A percentile compares a stretch with the other conserved stretches of the same genome.
Evolutionary conservation across 2,113 vertebrate species (phyloP).

Genomic region (Opisthocomus hoazin): DNA sequence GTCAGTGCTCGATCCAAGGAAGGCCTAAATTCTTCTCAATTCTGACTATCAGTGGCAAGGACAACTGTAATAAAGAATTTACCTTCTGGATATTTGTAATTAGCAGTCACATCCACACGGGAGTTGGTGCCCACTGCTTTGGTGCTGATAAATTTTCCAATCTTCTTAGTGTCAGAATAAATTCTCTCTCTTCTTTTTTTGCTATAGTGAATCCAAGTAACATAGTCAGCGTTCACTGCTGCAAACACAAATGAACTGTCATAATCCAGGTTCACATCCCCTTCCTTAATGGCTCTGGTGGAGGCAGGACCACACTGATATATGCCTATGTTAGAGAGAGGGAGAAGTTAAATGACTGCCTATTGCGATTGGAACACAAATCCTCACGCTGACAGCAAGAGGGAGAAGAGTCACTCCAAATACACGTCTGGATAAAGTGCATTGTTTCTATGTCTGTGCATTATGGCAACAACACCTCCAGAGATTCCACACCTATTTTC

Average conservation of each 20-base stretch:
- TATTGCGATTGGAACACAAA: neutral
- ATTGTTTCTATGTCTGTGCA: neutral
- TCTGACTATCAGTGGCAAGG: neutral
- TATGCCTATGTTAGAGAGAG: conserved; percentile 54
- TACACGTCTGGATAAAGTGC: neutral
- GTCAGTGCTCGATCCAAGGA: neutral
- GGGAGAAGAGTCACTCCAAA: neutral
- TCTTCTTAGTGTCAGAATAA: conserved; percentile 57
- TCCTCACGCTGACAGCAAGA: neutral
- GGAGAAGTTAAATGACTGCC: neutral
- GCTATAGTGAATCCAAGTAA: conserved; percentile 71
- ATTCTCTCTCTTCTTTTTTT: conserved; percentile 68
- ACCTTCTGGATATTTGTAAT: conserved; percentile 86
- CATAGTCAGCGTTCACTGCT: conserved; percentile 83
- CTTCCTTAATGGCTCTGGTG: conserved; percentile 76
- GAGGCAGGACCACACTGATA: conserved; percentile 84
- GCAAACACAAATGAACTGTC: conserved; percentile 81
- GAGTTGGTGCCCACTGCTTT: conserved; percentile 74
- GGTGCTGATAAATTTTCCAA: conserved; percentile 80
- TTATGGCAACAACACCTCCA: neutral
- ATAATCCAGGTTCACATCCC: conserved; percentile 74
- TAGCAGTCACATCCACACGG: conserved; percentile 72
- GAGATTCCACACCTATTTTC: neutral
- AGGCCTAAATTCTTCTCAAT: neutral
- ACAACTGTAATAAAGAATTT: neutral